These are phyloP conservation scores for Corapipo altera DNA, from an alignment of 2,113 vertebrate species.

Conservation along the genomic window DNA sequence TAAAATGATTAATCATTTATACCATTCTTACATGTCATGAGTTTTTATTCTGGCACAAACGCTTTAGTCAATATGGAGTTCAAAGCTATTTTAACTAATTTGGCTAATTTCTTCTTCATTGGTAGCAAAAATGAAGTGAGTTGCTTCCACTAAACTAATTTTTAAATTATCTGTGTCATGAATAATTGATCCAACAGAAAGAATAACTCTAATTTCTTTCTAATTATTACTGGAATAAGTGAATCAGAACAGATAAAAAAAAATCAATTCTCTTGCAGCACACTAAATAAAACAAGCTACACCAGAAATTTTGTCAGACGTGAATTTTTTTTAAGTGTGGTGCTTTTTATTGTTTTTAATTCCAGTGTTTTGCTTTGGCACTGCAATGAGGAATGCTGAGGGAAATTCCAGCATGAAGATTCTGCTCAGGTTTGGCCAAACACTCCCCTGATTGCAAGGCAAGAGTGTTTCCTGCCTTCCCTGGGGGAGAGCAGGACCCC, in stretches of 20 bases:
- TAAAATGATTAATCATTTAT: constrained; percentile 52
- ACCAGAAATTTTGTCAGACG: background rate
- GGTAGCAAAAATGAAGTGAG: constrained; percentile 33
- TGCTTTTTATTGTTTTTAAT: background rate
- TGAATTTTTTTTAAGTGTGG: background rate
- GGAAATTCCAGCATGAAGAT: background rate
- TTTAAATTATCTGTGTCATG: background rate
- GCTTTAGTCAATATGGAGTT: constrained; percentile 55
- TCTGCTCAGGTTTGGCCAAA: background rate
- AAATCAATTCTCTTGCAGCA: background rate
- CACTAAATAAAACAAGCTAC: background rate
- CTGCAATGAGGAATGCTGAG: background rate
- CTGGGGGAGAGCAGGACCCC: background rate
- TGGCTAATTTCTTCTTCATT: constrained; percentile 46
- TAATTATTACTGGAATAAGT: background rate
- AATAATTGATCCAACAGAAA: constrained; percentile 51
- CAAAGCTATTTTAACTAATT: constrained; percentile 59
- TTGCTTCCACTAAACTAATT: background rate
- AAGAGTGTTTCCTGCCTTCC: background rate
- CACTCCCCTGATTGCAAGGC: background rate
- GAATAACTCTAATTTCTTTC: constrained; percentile 2
- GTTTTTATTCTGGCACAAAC: constrained; percentile 58
- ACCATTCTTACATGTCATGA: background rate
- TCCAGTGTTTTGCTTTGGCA: background rate
- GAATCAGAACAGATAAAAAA: background rate